A percentile compares a stretch with the other conserved stretches of the same genome.
phyloP scores from a whole-genome alignment of 1,140 invertebrate genomes.

The Holcopasites calliopsidis region DNA sequence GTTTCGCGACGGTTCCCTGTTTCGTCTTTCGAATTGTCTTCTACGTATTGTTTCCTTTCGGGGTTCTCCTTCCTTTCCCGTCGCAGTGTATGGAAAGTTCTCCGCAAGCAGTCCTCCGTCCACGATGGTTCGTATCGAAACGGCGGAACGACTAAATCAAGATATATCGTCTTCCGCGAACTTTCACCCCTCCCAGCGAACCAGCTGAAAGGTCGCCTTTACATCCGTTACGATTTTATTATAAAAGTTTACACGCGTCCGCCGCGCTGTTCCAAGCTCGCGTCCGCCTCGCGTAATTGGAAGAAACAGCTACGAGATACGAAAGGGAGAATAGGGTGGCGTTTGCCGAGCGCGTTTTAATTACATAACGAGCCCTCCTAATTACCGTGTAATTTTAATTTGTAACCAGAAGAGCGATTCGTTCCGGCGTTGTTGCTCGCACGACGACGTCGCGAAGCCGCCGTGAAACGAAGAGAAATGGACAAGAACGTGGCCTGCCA shows the following conservation, averaged over 20 bases:
- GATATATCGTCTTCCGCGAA: not conserved
- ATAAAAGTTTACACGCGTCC: slow-evolving; percentile 11
- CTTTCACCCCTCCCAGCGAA: not conserved
- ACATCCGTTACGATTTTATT: slow-evolving; percentile 21
- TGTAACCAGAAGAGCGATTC: slow-evolving; percentile 47
- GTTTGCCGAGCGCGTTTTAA: slow-evolving; percentile 50
- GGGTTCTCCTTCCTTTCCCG: too few species aligned
- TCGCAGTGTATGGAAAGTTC: not conserved
- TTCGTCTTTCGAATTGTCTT: too few species aligned
- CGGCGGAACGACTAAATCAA: not conserved
- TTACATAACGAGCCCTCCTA: slow-evolving; percentile 47
- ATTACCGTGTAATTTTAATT: slow-evolving; percentile 61
- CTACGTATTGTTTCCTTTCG: too few species aligned
- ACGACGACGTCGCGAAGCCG: not conserved
- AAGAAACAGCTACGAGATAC: slow-evolving; percentile 21
- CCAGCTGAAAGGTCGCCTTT: not conserved
- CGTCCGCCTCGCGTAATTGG: slow-evolving; percentile 39
- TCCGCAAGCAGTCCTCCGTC: not conserved
- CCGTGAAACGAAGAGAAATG: not conserved
- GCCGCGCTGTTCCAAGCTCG: not conserved
- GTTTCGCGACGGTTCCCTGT: too few species aligned
- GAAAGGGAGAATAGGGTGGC: not conserved
- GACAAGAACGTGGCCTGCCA: not conserved
- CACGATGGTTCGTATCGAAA: not conserved
- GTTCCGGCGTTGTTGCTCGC: slow-evolving; percentile 12